Base-by-base conservation (phyloP, 2,888 invertebrate genomes). In the Metopia argyrocephala region DNA sequence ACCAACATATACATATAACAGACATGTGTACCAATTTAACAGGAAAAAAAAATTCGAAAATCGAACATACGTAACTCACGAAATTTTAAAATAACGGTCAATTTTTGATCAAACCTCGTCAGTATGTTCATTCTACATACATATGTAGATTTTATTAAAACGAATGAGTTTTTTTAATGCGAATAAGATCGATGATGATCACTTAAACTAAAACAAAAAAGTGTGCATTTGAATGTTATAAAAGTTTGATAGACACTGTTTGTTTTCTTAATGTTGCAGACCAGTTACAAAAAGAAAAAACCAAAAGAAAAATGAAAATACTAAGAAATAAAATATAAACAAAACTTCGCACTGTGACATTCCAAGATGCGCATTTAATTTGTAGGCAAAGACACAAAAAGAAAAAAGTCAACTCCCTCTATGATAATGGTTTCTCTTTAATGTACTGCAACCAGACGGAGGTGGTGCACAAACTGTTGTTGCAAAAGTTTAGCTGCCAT, bases 401-500 rank as follows among this genome's bases (percentile, higher is more conserved):
- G 76, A 71, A 66, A 46, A 31, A 45, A 76, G 74, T 78, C 59
- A 78, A 81, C 78, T 76, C 76, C 79, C 78, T 74, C 78, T 62
- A 65, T 65, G 68, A 82, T 76, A 76, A 79, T 76, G 75, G 76
- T 80, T 70, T 78, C 54, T 65, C 48, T 61, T 46, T 65, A 74
- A 75, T 61, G 38, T 75, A 56, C 66, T 56, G 38, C 48, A 65
- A 78, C 83, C 85, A 85, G 84, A 85, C 86, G 85, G 84, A 86
- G 88, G 85, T 85, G 85, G 87, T 87, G 84, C 85, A 84, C 83
- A 79, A 85, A 86, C 84, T 85, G 85, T 85, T 87, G 85, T 85
- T 84, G 84, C 82, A 85, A 85, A 69, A 85, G 85, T 82, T 85
- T 66, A 61, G 66, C 80, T 85, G 85, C 83, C 84, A 85, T 84